phyloP scores from a whole-genome alignment of 1,140 invertebrate genomes.

The Drosophila sproati region DNA sequence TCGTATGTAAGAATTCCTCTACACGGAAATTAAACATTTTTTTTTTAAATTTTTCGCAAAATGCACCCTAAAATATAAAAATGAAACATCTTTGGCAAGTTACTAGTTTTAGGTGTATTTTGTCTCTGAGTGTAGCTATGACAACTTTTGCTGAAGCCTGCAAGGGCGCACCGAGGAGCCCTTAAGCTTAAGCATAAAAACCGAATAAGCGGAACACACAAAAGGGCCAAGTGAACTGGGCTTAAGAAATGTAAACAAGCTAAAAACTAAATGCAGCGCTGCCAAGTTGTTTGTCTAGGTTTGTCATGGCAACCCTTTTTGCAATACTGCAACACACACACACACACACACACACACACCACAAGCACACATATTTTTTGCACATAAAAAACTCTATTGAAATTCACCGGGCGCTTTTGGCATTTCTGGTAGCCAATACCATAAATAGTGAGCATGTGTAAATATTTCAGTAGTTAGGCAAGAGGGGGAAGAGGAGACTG shows the following conservation, averaged over 20 bases:
- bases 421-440: slow-evolving; percentile 31
- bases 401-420: slow-evolving; percentile 25
- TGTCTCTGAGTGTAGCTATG: slow-evolving; percentile 25
- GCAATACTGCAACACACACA: background rate
- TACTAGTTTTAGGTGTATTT: too few relatives aligned
- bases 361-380: slow-evolving; percentile 28
- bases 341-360: too few relatives aligned
- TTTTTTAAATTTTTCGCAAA: too few relatives aligned
- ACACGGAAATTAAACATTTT: too few relatives aligned
- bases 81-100: too few relatives aligned
- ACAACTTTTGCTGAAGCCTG: slow-evolving; percentile 64
- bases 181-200: slow-evolving; percentile 68
- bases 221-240: slow-evolving; percentile 38
- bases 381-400: slow-evolving; percentile 48
- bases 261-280: slow-evolving; percentile 49
- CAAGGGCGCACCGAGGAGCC: slow-evolving; percentile 34
- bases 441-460: slow-evolving; percentile 48
- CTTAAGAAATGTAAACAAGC: slow-evolving; percentile 69
- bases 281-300: slow-evolving; percentile 49
- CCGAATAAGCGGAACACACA: slow-evolving; percentile 59
- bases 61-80: too few relatives aligned
- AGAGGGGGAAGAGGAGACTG: background rate
- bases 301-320: slow-evolving; percentile 61
- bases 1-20: too few relatives aligned
- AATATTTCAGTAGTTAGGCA: slow-evolving; percentile 20